Base-by-base conservation (phyloP, 2,888 invertebrate genomes). In the Macaria liturata region DNA sequence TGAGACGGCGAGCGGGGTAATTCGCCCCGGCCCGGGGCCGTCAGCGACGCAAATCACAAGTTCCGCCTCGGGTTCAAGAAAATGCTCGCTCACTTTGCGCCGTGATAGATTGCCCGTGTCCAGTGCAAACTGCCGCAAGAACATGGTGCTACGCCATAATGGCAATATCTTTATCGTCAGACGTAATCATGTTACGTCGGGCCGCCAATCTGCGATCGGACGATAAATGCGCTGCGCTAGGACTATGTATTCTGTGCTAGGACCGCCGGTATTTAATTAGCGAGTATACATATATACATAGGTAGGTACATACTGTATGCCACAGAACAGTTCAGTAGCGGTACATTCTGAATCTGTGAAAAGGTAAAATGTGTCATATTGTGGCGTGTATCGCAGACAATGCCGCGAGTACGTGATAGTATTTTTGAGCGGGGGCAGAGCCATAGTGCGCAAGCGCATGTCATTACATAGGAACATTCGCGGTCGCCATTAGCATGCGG, bases 401-500 rank as follows among this genome's bases (percentile, higher is more conserved):
- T 59, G 57, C 67, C 65, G 64, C 50, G 54, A 59, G 54, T 54
- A 68, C 72, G 70, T 72, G 72, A 68, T 59, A 62, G 62, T 66
- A 64, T 60, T 68, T 70, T 68, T 68, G 66, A 63, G 64, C 62
- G 61, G 61, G 59, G 61, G 64, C 66, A 68, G 62, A 64, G 66
- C 75, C 81, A 80, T 76, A 83, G 71, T 64, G 45, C 45, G 79
- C 20, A 1, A 20, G 20, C 70, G 75, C 81, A 76, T 82, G 81
- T 79, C 80, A 83, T 83, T 82, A 83, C 79, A 76, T 80, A 77
- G 72, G 75, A 81, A 77, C 77, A 83, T 76, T 82, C 77, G 84
- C 83, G 83, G 84, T 84, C 76, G 75, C 69, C 79, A 87, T 87
- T 85, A 86, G 81, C 80, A 86, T 86, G 78, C 80, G 68, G 70